Evolutionary conservation across 2,797 vertebrate species (phyloP).

Genomic region (Artibeus jamaicensis): DNA sequence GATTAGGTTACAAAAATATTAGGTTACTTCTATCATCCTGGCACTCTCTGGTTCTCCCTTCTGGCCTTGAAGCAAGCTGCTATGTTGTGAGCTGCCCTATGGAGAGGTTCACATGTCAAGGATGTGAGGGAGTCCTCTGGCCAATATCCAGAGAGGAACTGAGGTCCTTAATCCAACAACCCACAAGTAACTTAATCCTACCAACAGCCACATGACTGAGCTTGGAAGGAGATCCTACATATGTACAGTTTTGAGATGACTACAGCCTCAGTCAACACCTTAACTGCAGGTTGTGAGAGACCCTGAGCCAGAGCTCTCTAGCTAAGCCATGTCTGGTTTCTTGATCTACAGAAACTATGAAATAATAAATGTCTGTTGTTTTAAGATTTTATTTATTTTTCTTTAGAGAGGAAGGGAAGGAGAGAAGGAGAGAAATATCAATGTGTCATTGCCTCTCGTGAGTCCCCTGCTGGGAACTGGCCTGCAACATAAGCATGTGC

Average conservation of each 20-base stretch:
- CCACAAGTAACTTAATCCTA: not conserved
- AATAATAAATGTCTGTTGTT: conserved; percentile 6
- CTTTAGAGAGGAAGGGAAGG: too few relatives aligned
- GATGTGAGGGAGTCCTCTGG: not conserved
- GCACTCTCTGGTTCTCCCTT: not conserved
- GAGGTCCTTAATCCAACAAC: conserved; percentile 2
- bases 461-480: too few relatives aligned
- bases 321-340: not conserved
- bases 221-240: not conserved
- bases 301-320: not conserved
- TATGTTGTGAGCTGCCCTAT: not conserved
- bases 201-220: not conserved
- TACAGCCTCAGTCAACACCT: not conserved
- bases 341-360: conserved; percentile 20
- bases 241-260: not conserved
- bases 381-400: too few relatives aligned
- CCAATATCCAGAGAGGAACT: not conserved
- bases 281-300: not conserved
- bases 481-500: too few relatives aligned
- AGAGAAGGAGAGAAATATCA: too few relatives aligned
- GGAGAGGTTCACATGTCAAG: not conserved
- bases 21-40: not conserved
- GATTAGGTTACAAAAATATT: not conserved
- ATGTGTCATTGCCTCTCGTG: too few relatives aligned
- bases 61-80: conserved; percentile 19